Evolutionary conservation across 2,113 vertebrate genomes (phyloP).

Genomic region (Phalacrocorax aristotelis): DNA sequence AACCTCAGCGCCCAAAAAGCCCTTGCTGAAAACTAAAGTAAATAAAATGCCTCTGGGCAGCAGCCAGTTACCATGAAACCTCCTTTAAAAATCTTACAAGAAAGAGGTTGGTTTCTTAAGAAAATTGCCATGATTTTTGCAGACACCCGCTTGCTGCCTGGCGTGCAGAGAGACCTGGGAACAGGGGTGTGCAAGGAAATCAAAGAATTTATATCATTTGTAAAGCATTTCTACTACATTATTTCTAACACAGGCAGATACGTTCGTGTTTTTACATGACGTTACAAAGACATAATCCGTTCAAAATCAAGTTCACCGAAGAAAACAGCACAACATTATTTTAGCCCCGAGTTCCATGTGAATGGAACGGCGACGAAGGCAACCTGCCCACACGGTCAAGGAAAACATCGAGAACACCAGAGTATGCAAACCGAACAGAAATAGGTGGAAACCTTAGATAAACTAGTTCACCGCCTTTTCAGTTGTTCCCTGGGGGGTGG

Average conservation of each 20-base stretch:
- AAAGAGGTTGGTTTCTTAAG: background rate
- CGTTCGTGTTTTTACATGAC: rapidly evolving
- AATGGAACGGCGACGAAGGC: rapidly evolving
- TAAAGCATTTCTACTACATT: background rate
- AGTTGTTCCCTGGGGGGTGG: rapidly evolving
- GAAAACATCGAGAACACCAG: background rate
- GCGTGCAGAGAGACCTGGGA: background rate
- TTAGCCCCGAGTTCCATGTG: background rate
- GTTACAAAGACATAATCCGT: background rate
- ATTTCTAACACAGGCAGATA: rapidly evolving
- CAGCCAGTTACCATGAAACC: rapidly evolving
- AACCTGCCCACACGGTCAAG: background rate
- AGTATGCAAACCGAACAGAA: background rate
- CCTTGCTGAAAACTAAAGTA: background rate
- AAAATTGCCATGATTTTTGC: background rate
- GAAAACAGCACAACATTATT: background rate
- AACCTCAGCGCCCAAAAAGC: background rate
- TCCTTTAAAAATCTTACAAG: background rate
- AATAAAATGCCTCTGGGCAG: background rate
- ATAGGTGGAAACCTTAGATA: background rate
- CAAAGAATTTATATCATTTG: background rate
- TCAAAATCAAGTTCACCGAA: background rate
- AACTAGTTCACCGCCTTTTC: background rate
- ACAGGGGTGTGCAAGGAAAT: background rate
- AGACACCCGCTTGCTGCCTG: background rate